phyloP scores from a whole-genome alignment of 2,797 vertebrate genomes.

The Glyptemys insculpta region DNA sequence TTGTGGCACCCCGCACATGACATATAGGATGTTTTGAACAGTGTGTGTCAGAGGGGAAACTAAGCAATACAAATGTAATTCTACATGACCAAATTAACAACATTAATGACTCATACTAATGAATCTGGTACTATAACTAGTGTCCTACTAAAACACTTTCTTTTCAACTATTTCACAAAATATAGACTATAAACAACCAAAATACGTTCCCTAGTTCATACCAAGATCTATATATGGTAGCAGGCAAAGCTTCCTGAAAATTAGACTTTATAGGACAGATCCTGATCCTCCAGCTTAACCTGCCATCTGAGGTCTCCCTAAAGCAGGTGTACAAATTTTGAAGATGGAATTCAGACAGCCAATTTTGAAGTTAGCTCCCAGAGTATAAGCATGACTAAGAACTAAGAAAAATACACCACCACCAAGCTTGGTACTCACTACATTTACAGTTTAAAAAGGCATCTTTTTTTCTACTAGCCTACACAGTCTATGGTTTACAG shows the following conservation, averaged over 20 bases:
- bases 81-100: neutral
- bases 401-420: neutral
- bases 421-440: neutral
- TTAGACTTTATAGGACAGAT: neutral
- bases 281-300: constrained; percentile 11
- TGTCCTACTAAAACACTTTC: neutral
- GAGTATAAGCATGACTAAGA: constrained; percentile 19
- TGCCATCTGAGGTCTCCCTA: constrained; percentile 21
- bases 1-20: constrained; percentile 27
- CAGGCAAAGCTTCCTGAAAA: constrained; percentile 28
- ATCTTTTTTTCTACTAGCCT: fast-evolving
- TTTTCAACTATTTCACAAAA: neutral
- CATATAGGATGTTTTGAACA: constrained; percentile 56
- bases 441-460: neutral
- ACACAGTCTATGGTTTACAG: neutral
- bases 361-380: neutral
- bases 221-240: neutral
- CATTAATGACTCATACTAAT: neutral
- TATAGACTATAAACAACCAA: neutral
- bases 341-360: neutral
- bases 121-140: fast-evolving
- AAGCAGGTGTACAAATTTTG: neutral
- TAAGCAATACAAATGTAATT: constrained; percentile 27
- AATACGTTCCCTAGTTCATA: neutral
- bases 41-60: constrained; percentile 58